These are phyloP conservation scores for Smittia aterrima DNA, from an alignment of 2,888 invertebrate species.

Conservation along the genomic window DNA sequence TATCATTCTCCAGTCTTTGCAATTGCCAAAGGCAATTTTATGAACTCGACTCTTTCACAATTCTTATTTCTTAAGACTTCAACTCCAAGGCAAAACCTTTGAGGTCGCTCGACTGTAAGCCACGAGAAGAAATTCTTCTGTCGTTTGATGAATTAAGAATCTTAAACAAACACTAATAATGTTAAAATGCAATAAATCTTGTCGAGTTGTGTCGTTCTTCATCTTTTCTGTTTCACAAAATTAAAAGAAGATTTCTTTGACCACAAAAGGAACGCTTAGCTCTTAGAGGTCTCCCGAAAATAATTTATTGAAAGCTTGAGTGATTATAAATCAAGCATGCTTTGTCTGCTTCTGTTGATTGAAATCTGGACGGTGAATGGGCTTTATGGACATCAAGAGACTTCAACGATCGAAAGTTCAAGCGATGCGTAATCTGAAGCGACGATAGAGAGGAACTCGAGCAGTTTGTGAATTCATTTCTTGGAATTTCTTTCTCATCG, in stretches of 20 bases:
- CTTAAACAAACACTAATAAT: conserved; percentile 34
- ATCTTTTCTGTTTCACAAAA: conserved; percentile 4
- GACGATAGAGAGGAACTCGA: no score
- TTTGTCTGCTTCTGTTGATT: conserved; percentile 17
- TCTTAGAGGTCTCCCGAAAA: neutral
- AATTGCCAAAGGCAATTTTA: conserved; percentile 5
- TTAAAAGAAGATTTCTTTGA: conserved; percentile 29
- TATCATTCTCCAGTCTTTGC: conserved; percentile 19
- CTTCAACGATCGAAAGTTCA: neutral
- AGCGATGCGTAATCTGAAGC: neutral
- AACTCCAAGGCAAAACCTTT: no score
- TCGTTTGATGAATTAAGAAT: conserved; percentile 10
- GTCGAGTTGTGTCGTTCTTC: conserved; percentile 13
- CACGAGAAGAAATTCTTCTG: neutral
- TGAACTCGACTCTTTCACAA: neutral
- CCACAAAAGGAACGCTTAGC: conserved; percentile 25
- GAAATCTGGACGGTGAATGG: neutral
- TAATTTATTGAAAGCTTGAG: conserved; percentile 1
- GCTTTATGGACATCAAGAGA: neutral
- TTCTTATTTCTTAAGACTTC: no score
- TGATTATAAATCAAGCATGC: conserved; percentile 2
- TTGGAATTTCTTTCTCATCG: neutral
- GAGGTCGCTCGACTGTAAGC: neutral
- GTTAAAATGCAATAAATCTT: conserved; percentile 40
- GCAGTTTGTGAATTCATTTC: no score